Conservation (phyloP, 2,888 invertebrate genomes). For the Rhyacophila evoluta region DNA sequence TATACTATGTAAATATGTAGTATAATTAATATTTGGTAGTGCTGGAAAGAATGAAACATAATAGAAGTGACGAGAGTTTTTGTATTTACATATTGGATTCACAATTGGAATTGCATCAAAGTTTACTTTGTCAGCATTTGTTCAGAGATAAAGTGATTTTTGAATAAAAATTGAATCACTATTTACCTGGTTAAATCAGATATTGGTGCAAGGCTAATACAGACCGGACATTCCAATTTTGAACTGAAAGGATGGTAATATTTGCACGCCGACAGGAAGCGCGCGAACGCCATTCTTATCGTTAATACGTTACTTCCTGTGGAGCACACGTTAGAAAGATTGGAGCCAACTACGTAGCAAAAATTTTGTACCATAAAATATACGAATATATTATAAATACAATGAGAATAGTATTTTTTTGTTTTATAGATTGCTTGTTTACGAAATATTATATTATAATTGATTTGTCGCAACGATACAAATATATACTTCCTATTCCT, state of each 20-base stretch:
- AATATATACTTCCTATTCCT: no score
- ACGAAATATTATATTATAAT: no score
- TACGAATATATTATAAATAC: no score
- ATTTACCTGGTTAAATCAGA: slow-evolving; percentile 25
- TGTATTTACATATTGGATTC: no score
- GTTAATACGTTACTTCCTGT: not conserved
- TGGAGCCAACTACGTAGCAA: not conserved
- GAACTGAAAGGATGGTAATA: slow-evolving; percentile 38
- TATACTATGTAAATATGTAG: no score
- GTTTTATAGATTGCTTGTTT: no score
- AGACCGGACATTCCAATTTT: slow-evolving; percentile 45
- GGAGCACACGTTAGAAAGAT: not conserved
- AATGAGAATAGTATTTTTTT: no score
- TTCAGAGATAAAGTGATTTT: not conserved
- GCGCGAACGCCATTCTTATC: not conserved
- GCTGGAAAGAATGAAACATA: no score
- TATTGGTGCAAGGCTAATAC: slow-evolving; percentile 5
- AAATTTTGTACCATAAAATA: not conserved
- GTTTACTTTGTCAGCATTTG: not conserved
- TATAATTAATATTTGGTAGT: no score
- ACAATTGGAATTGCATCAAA: not conserved
- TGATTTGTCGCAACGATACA: no score
- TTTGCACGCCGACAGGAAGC: slow-evolving; percentile 39
- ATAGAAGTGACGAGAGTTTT: no score
- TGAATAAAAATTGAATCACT: not conserved